Evolutionary conservation across 2,888 invertebrate genomes (phyloP).

Genomic region (Siphlonurus alternatus): DNA sequence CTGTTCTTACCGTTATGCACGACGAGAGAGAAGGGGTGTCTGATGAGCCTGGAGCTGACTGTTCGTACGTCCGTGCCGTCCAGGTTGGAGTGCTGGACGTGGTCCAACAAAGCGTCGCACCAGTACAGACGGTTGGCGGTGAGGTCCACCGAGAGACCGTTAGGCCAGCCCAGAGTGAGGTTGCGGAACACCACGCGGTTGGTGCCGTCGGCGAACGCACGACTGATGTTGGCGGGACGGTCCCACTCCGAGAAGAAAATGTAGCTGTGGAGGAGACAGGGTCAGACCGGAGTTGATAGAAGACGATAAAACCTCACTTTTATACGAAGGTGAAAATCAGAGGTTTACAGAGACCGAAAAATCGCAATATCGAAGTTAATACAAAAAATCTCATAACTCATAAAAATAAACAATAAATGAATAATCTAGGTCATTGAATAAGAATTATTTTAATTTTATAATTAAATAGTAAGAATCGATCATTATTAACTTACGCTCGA

Average conservation of each 20-base stretch:
- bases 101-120: constrained; percentile 93
- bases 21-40: constrained; percentile 84
- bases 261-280: constrained; percentile 34
- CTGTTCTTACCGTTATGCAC: constrained; percentile 41
- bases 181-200: constrained; percentile 76
- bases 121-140: constrained; percentile 78
- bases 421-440: too few species aligned
- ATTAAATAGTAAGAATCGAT: too few species aligned
- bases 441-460: too few species aligned
- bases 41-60: constrained; percentile 66
- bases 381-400: too few species aligned
- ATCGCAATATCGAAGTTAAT: constrained; percentile 6
- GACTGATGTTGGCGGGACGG: constrained; percentile 87
- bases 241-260: constrained; percentile 96
- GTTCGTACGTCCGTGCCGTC: constrained; percentile 85
- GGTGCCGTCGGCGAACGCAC: constrained; percentile 80
- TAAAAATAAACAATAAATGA: too few species aligned
- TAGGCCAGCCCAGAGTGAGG: constrained; percentile 91
- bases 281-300: too few species aligned
- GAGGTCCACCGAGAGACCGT: constrained; percentile 88
- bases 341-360: not conserved
- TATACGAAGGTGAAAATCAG: not conserved
- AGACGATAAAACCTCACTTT: not conserved
- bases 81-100: constrained; percentile 83
- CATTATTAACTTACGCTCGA: too few species aligned